These are phyloP conservation scores for Gibbula magus DNA, from an alignment of 2,888 invertebrate genomes.

Conservation along the genomic window DNA sequence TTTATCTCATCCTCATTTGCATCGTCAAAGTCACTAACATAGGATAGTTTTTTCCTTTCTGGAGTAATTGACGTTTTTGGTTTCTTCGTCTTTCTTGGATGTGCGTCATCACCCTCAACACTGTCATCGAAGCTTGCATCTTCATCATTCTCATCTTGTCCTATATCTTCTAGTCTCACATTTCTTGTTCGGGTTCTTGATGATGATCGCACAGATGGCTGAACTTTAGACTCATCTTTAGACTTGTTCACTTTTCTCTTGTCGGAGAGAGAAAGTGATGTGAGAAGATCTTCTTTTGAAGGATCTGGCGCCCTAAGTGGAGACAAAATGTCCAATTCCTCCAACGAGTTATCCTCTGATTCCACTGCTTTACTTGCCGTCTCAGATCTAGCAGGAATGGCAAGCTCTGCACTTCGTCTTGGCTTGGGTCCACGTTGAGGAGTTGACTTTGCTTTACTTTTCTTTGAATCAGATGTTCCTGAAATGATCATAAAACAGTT, in stretches of 20 bases:
- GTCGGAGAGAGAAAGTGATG: constrained; percentile 10
- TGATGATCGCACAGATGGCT: neutral
- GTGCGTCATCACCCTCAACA: neutral
- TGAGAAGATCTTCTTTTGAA: neutral
- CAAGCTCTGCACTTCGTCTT: neutral
- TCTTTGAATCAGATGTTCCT: too few species aligned
- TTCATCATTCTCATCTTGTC: neutral
- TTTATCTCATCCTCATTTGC: neutral
- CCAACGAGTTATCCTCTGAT: neutral
- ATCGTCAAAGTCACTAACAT: constrained; percentile 8
- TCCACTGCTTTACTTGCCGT: neutral
- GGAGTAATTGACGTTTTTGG: neutral
- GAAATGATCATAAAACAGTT: too few species aligned
- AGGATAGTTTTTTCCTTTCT: neutral
- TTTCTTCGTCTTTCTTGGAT: neutral
- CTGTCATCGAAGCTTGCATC: neutral
- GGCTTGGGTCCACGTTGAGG: neutral
- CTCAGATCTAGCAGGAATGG: neutral
- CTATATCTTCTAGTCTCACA: neutral
- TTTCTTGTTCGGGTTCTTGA: neutral
- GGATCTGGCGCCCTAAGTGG: neutral
- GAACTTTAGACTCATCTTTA: neutral
- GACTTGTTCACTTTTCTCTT: neutral
- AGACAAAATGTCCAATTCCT: neutral
- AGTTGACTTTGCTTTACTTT: too few species aligned